phyloP scores from a whole-genome alignment of 2,113 vertebrate genomes.

The Ranitomeya variabilis region DNA sequence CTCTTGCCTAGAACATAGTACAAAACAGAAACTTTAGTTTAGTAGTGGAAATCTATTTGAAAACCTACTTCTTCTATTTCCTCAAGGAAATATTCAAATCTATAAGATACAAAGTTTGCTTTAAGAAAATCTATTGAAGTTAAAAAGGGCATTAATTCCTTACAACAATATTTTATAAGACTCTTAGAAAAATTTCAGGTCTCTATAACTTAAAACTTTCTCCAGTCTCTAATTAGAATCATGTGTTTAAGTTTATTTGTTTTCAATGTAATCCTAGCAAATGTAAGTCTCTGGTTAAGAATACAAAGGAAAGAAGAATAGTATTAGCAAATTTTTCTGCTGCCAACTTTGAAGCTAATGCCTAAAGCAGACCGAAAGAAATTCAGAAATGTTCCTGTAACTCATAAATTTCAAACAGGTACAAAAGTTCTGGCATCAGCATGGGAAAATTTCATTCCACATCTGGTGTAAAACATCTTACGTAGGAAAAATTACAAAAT shows the following conservation, averaged over 20 bases:
- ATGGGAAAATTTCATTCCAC: constrained; percentile 75
- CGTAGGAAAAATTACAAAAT: constrained; percentile 83
- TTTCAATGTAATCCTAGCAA: neutral
- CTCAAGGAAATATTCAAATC: neutral
- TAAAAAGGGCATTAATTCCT: neutral
- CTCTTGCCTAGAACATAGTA: neutral
- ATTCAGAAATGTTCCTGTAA: constrained; percentile 73
- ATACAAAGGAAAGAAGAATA: neutral
- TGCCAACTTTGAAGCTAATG: constrained; percentile 71
- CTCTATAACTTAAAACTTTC: neutral
- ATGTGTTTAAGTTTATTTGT: neutral
- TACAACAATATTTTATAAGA: neutral
- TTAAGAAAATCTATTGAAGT: neutral
- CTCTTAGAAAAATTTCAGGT: neutral
- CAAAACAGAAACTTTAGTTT: neutral
- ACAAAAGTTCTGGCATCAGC: constrained; percentile 74
- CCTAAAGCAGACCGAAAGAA: constrained; percentile 64
- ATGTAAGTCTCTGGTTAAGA: constrained; percentile 6
- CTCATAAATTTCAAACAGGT: constrained; percentile 84
- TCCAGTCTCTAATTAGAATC: constrained; percentile 6
- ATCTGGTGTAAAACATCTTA: constrained; percentile 83
- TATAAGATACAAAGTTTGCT: neutral
- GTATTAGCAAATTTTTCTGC: constrained; percentile 60
- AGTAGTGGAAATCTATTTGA: neutral
- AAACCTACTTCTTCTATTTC: neutral